A percentile compares a stretch with the other conserved stretches of the same genome.
Conservation (phyloP, 2,888 invertebrate species). For the Lithophane leautieri region DNA sequence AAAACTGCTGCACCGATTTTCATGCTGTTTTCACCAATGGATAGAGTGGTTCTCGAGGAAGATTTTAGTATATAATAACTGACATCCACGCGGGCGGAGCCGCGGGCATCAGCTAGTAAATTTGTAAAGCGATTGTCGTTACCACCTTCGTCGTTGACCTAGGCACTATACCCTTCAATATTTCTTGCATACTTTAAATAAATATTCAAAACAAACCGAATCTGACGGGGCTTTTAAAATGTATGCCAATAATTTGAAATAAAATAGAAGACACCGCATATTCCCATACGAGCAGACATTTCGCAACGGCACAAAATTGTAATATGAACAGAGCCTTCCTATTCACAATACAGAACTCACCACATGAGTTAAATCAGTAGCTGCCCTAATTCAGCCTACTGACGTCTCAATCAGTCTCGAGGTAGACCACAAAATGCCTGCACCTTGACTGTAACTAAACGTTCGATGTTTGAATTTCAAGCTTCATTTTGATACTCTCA, state of each 20-base stretch:
- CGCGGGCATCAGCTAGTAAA: too few species aligned
- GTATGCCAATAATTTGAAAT: not conserved
- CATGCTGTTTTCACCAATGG: too few species aligned
- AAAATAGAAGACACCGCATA: slow-evolving; percentile 22
- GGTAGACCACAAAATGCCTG: slow-evolving; percentile 43
- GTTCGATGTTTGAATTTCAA: slow-evolving; percentile 34
- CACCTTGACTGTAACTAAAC: not conserved
- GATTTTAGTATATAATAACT: too few species aligned
- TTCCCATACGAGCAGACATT: slow-evolving; percentile 7
- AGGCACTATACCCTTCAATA: not conserved
- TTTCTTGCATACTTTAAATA: not conserved
- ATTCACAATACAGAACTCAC: slow-evolving; percentile 28
- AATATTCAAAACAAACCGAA: not conserved
- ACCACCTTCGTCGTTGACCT: slow-evolving; percentile 26
- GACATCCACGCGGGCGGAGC: too few species aligned
- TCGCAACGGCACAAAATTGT: slow-evolving; percentile 7
- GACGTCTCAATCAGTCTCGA: slow-evolving; percentile 47
- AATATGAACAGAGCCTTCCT: slow-evolving; percentile 11
- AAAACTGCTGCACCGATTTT: too few species aligned
- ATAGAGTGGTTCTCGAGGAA: too few species aligned
- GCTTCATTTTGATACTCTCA: not conserved
- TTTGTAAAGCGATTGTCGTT: slow-evolving; percentile 35
- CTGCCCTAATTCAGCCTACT: slow-evolving; percentile 30
- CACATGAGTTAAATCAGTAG: slow-evolving; percentile 35
- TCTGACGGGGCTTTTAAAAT: not conserved